Conservation (phyloP, 2,113 vertebrate species). For the Epinephelus cyanopodus region DNA sequence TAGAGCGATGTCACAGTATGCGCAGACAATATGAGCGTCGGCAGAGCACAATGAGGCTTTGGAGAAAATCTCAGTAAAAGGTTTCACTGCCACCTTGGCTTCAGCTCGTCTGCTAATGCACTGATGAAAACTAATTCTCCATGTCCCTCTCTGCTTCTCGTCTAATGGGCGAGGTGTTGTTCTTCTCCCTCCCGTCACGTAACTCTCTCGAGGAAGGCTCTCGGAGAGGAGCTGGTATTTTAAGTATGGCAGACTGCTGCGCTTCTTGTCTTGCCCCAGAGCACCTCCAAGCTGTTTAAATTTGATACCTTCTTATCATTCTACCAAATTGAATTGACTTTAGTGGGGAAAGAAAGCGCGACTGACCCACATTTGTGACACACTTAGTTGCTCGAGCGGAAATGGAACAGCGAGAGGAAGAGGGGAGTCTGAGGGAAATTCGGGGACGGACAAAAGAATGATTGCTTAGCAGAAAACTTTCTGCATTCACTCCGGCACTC, state of each 20-base stretch:
- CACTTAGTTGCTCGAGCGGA: slow-evolving; percentile 66
- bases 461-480: slow-evolving; percentile 30
- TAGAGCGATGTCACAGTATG: slow-evolving; percentile 17
- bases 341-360: slow-evolving; percentile 43
- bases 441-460: slow-evolving; percentile 25
- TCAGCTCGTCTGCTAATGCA: slow-evolving; percentile 31
- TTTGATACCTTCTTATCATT: slow-evolving; percentile 74
- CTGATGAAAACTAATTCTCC: slow-evolving; percentile 42
- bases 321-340: slow-evolving; percentile 71
- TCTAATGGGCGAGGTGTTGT: slow-evolving; percentile 44
- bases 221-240: slow-evolving; percentile 56
- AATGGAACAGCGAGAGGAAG: slow-evolving; percentile 50
- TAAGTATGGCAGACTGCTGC: slow-evolving; percentile 48
- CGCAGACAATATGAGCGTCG: slow-evolving; percentile 27
- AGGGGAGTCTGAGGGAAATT: slow-evolving; percentile 19
- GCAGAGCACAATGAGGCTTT: slow-evolving; percentile 5
- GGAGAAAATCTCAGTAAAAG: slow-evolving; percentile 24
- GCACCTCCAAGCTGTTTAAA: slow-evolving; percentile 67
- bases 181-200: slow-evolving; percentile 38
- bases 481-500: neutral
- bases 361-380: slow-evolving; percentile 82
- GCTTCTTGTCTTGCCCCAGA: slow-evolving; percentile 55
- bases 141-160: slow-evolving; percentile 6
- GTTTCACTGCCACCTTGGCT: slow-evolving; percentile 12
- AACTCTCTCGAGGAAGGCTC: slow-evolving; percentile 64